phyloP scores from a whole-genome alignment of 1,140 invertebrate genomes.

The Macrobrachium rosenbergii region DNA sequence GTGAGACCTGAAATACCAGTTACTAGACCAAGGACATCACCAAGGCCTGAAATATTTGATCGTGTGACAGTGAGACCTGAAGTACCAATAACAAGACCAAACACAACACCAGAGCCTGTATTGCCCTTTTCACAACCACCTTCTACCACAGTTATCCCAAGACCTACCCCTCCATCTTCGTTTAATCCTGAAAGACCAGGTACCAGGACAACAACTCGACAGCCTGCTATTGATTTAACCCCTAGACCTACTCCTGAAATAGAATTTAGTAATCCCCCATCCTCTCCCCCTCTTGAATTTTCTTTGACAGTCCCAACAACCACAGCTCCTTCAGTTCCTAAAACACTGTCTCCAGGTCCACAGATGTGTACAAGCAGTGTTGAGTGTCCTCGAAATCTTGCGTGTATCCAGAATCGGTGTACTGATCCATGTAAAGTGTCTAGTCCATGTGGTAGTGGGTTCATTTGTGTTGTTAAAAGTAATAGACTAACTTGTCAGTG shows the following conservation, averaged over 20 bases:
- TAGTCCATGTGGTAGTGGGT: conserved; percentile 69
- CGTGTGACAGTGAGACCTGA: no score
- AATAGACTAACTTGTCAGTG: conserved; percentile 69
- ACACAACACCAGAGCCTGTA: background rate
- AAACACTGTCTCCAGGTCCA: conserved; percentile 23
- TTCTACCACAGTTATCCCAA: background rate
- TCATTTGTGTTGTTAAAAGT: conserved; percentile 68
- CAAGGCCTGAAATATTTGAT: background rate
- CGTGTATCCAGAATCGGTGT: conserved; percentile 74
- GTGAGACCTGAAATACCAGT: no score
- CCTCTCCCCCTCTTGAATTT: background rate
- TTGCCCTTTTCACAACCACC: background rate
- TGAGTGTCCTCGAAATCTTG: conserved; percentile 73
- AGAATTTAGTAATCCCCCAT: background rate
- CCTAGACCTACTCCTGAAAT: background rate
- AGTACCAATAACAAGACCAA: no score
- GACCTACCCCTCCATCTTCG: background rate
- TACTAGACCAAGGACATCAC: background rate
- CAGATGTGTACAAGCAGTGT: conserved; percentile 60
- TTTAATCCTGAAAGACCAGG: no score
- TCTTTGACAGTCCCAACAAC: background rate
- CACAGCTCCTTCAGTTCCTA: conserved; percentile 26
- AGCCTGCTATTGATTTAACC: background rate
- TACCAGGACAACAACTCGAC: no score
- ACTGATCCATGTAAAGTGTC: conserved; percentile 74